A percentile compares a stretch with the other conserved stretches of the same genome.
phyloP scores from a whole-genome alignment of 1,140 invertebrate species.

The Pachypsylla venusta region DNA sequence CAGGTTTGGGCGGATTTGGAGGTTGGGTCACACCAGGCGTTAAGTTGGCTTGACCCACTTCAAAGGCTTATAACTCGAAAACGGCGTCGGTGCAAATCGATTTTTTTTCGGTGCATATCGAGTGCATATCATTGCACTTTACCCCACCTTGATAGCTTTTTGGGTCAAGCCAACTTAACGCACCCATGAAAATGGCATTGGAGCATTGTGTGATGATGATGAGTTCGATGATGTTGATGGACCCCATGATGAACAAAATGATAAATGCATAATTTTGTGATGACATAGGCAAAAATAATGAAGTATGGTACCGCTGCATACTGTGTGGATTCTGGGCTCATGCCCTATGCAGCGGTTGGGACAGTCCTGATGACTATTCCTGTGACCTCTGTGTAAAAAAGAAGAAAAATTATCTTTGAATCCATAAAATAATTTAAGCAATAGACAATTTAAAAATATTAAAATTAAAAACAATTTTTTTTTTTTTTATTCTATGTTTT shows the following conservation, averaged over 20 bases:
- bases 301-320: slow-evolving; percentile 26
- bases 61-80: too few relatives aligned
- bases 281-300: slow-evolving; percentile 24
- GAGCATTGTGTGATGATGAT: slow-evolving; percentile 18
- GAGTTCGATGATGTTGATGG: slow-evolving; percentile 19
- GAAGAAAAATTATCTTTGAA: slow-evolving; percentile 13
- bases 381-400: slow-evolving; percentile 22
- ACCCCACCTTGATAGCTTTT: too few relatives aligned
- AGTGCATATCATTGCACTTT: too few relatives aligned
- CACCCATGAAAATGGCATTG: neutral
- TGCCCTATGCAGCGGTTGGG: slow-evolving; percentile 24
- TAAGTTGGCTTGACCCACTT: too few relatives aligned
- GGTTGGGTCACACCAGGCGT: too few relatives aligned
- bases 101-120: too few relatives aligned
- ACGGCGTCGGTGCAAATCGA: too few relatives aligned
- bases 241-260: slow-evolving; percentile 20
- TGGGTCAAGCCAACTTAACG: too few relatives aligned
- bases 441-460: neutral
- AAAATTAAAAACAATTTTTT: neutral
- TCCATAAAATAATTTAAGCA: neutral
- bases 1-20: too few relatives aligned
- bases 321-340: slow-evolving; percentile 25
- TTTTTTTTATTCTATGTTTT: slow-evolving; percentile 15
- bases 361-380: slow-evolving; percentile 23
- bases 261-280: slow-evolving; percentile 22